These are phyloP conservation scores for Hofmannophila pseudospretella DNA, from an alignment of 2,888 invertebrate species.

Conservation along the genomic window DNA sequence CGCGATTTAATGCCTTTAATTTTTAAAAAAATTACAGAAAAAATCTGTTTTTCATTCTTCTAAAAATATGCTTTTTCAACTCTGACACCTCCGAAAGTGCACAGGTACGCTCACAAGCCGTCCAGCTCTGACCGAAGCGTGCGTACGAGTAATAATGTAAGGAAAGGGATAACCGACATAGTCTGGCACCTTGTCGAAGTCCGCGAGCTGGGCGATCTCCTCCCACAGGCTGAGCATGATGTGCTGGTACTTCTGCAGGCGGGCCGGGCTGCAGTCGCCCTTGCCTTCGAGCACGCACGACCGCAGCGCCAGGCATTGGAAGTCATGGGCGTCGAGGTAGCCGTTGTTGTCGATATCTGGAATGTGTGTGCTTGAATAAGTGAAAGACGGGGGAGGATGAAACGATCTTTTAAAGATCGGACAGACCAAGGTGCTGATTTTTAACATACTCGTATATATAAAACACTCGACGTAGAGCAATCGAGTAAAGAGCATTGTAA, in stretches of 20 bases:
- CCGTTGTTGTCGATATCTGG: slow-evolving; percentile 92
- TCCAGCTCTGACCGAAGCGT: slow-evolving; percentile 9
- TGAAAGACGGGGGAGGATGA: too few species aligned
- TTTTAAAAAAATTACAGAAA: background rate
- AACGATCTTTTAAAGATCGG: too few species aligned
- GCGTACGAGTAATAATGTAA: slow-evolving; percentile 34
- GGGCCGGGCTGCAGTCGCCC: slow-evolving; percentile 85
- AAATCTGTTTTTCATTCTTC: background rate
- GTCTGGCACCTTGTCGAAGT: slow-evolving; percentile 88
- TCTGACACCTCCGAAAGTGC: too few species aligned
- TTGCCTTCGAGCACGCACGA: slow-evolving; percentile 90
- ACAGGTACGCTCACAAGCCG: slow-evolving; percentile 15
- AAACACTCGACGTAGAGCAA: too few species aligned
- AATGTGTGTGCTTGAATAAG: too few species aligned
- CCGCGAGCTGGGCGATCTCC: slow-evolving; percentile 90
- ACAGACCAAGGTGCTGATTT: too few species aligned
- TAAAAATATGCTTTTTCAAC: background rate
- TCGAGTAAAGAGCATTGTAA: too few species aligned
- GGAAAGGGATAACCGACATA: slow-evolving; percentile 69
- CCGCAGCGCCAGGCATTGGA: slow-evolving; percentile 88
- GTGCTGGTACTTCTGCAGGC: slow-evolving; percentile 88
- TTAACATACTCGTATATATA: too few species aligned
- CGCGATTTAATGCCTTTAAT: too few species aligned
- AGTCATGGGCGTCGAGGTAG: slow-evolving; percentile 88
- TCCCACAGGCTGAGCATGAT: slow-evolving; percentile 91